Percentiles rank a stretch among this genome's conserved stretches.
phyloP scores from a whole-genome alignment of 2,113 vertebrate species.

The Diadophis punctatus region DNA sequence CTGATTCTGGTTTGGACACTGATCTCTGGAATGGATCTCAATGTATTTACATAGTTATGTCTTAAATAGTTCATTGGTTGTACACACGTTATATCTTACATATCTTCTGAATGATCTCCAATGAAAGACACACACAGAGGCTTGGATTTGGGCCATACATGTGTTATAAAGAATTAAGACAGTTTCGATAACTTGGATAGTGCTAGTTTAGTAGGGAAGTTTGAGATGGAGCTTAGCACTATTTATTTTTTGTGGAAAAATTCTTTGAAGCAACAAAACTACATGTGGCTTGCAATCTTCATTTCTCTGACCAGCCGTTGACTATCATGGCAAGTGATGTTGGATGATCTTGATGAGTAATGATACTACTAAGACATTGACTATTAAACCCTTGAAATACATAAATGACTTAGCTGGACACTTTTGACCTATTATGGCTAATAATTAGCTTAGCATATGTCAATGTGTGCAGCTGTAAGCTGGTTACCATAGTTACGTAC shows the following conservation, averaged over 20 bases:
- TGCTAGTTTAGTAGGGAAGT: background rate
- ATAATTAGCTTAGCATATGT: background rate
- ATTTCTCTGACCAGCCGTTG: background rate
- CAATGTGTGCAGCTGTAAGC: conserved; percentile 22
- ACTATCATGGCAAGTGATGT: background rate
- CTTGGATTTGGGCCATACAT: background rate
- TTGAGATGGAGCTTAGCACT: background rate
- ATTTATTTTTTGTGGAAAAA: background rate
- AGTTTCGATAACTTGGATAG: background rate
- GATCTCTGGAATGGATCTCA: background rate
- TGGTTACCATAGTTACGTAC: conserved; percentile 34
- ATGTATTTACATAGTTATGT: background rate
- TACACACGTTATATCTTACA: background rate
- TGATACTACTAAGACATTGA: conserved; percentile 34
- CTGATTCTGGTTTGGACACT: background rate
- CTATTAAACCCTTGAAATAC: conserved; percentile 17
- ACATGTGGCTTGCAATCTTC: background rate
- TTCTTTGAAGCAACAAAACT: background rate
- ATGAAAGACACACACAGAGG: background rate
- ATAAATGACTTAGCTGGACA: conserved; percentile 23
- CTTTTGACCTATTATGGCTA: conserved; percentile 35
- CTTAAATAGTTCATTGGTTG: background rate
- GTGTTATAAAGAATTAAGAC: background rate
- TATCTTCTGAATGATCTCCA: background rate
- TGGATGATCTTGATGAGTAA: conserved; percentile 16